Percentiles rank a stretch among this genome's conserved stretches.
phyloP scores from a whole-genome alignment of 2,888 invertebrate genomes.

The Myopa tessellatipennis region DNA sequence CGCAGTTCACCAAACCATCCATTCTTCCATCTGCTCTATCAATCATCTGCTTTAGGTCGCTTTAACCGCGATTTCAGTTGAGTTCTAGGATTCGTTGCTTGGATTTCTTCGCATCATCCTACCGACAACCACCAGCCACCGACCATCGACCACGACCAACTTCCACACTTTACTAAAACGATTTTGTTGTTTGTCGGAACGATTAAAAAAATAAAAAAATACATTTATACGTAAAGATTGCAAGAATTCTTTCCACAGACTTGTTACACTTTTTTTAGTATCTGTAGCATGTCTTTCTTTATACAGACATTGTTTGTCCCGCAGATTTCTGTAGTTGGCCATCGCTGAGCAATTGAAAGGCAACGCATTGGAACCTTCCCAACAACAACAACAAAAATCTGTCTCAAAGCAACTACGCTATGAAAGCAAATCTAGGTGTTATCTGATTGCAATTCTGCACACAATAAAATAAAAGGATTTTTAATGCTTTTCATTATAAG shows the following conservation, averaged over 20 bases:
- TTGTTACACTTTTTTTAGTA: background rate
- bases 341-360: background rate
- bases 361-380: background rate
- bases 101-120: background rate
- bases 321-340: background rate
- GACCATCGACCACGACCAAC: background rate
- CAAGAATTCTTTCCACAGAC: conserved; percentile 2
- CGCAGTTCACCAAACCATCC: background rate
- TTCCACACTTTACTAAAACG: conserved; percentile 12
- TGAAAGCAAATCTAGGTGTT: conserved; percentile 55
- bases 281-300: background rate
- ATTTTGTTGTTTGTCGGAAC: background rate
- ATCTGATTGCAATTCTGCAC: conserved; percentile 63
- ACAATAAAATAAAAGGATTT: conserved; percentile 45
- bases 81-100: background rate
- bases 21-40: background rate
- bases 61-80: background rate
- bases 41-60: background rate
- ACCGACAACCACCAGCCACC: background rate
- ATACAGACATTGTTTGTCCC: background rate
- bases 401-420: conserved; percentile 2
- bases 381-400: background rate
- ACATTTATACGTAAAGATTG: background rate
- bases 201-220: background rate
- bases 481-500: conserved; percentile 12